Conservation (phyloP, 2,888 invertebrate species). For the Acrobeloides nanus region DNA sequence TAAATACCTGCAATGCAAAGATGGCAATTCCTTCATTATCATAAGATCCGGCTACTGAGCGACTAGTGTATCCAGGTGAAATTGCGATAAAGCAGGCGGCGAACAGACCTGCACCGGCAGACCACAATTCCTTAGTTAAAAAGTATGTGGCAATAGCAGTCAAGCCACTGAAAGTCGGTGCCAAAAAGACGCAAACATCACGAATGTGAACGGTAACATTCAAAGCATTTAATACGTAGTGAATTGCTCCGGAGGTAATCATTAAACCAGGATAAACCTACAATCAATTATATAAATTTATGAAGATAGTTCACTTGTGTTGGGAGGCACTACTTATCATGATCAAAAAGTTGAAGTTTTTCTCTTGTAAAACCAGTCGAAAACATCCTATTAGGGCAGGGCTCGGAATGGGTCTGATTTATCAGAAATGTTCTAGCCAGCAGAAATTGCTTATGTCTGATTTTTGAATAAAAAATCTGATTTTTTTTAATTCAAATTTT, state of each 20-base stretch:
- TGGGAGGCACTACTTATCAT: too few relatives aligned
- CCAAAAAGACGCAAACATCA: slow-evolving; percentile 89
- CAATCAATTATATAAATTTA: slow-evolving; percentile 15
- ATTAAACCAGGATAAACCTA: slow-evolving; percentile 90
- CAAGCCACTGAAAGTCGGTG: slow-evolving; percentile 93
- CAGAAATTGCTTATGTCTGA: too few relatives aligned
- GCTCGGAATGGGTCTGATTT: too few relatives aligned
- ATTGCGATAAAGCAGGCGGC: slow-evolving; percentile 98
- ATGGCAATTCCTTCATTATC: slow-evolving; percentile 99
- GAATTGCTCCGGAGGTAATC: slow-evolving; percentile 95
- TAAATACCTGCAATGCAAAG: slow-evolving; percentile 71
- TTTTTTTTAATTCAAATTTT: too few relatives aligned
- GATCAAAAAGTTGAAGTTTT: too few relatives aligned
- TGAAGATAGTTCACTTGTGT: not conserved
- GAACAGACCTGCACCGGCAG: slow-evolving; percentile 86
- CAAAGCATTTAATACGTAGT: slow-evolving; percentile 78
- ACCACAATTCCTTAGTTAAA: slow-evolving; percentile 94
- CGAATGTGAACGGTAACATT: slow-evolving; percentile 96
- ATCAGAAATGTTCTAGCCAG: too few relatives aligned
- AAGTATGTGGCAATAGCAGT: slow-evolving; percentile 95
- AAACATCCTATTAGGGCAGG: too few relatives aligned
- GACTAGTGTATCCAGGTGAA: slow-evolving; percentile 92
- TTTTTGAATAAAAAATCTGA: too few relatives aligned
- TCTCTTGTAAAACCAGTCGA: too few relatives aligned
- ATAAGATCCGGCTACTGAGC: slow-evolving; percentile 97